Percentiles rank a stretch among this genome's conserved stretches.
Evolutionary conservation across 2,888 invertebrate species (phyloP).

Genomic region (Abrostola tripartita): DNA sequence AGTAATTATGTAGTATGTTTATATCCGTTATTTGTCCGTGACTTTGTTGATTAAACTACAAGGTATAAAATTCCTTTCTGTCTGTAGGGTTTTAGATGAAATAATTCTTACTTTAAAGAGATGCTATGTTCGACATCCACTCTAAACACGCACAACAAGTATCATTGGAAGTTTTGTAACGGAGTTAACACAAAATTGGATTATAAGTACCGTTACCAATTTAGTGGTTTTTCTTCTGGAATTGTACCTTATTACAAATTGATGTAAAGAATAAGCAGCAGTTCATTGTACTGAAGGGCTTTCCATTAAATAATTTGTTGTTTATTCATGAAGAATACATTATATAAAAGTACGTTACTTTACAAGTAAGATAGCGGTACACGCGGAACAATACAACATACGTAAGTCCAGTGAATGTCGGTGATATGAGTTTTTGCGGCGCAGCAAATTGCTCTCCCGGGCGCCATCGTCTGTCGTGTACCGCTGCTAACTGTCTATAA

Average conservation of each 20-base stretch:
- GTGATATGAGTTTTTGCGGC: slow-evolving; percentile 72
- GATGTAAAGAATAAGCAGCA: slow-evolving; percentile 22
- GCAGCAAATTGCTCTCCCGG: slow-evolving; percentile 72
- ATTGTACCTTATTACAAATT: slow-evolving; percentile 26
- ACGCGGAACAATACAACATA: slow-evolving; percentile 51
- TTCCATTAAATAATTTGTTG: slow-evolving; percentile 24
- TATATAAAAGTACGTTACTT: slow-evolving; percentile 18
- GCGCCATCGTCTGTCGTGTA: slow-evolving; percentile 63
- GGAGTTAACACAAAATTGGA: slow-evolving; percentile 42
- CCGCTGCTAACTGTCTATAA: slow-evolving; percentile 73
- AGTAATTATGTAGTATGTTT: slow-evolving; percentile 28
- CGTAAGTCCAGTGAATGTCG: slow-evolving; percentile 54
- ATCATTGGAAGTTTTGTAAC: slow-evolving; percentile 39
- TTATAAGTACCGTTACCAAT: slow-evolving; percentile 50
- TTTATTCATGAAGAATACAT: slow-evolving; percentile 33
- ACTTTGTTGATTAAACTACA: slow-evolving; percentile 46
- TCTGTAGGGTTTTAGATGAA: slow-evolving; percentile 33
- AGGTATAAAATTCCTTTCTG: slow-evolving; percentile 41
- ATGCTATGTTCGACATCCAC: slow-evolving; percentile 41
- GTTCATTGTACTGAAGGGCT: slow-evolving; percentile 33
- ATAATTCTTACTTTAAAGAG: slow-evolving; percentile 28
- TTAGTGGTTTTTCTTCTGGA: slow-evolving; percentile 41
- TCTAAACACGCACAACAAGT: slow-evolving; percentile 48
- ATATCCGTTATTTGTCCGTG: slow-evolving; percentile 50
- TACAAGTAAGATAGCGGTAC: slow-evolving; percentile 51